phyloP scores from a whole-genome alignment of 2,113 vertebrate genomes.

The Thomomys bottae region DNA sequence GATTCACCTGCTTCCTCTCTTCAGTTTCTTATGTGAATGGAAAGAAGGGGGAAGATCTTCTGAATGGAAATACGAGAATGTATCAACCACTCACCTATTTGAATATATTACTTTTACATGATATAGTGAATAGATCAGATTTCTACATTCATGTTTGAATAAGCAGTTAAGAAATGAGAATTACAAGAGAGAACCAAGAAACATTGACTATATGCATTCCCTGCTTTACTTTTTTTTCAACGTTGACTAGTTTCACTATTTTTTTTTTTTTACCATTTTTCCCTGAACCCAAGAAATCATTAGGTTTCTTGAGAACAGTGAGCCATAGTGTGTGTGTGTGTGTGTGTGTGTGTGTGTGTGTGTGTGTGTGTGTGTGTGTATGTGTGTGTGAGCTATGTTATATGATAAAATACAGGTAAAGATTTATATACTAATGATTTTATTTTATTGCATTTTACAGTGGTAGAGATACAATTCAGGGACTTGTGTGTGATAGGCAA shows the following conservation, averaged over 20 bases:
- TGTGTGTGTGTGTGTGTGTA: not conserved
- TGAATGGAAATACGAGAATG: not conserved
- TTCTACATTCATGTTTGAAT: not conserved
- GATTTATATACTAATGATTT: not conserved
- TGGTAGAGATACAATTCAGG: too few relatives aligned
- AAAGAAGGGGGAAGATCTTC: not conserved
- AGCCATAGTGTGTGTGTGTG: not conserved
- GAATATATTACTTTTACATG: not conserved
- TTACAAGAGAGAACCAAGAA: not conserved
- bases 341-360: not conserved
- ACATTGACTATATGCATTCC: not conserved
- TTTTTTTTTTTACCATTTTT: not conserved
- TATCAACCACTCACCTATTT: not conserved
- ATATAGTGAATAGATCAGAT: not conserved
- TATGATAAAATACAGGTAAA: not conserved
- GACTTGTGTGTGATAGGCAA: not conserved
- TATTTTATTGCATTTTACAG: not conserved
- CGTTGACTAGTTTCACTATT: constrained; percentile 9
- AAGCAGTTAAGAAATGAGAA: not conserved
- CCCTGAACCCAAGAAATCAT: not conserved
- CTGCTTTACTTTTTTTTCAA: not conserved
- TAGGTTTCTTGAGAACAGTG: not conserved
- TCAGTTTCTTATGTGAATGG: not conserved
- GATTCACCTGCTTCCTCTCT: not conserved
- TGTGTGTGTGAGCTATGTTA: not conserved